phyloP scores from a whole-genome alignment of 2,797 vertebrate species.

The Hirundo rustica region DNA sequence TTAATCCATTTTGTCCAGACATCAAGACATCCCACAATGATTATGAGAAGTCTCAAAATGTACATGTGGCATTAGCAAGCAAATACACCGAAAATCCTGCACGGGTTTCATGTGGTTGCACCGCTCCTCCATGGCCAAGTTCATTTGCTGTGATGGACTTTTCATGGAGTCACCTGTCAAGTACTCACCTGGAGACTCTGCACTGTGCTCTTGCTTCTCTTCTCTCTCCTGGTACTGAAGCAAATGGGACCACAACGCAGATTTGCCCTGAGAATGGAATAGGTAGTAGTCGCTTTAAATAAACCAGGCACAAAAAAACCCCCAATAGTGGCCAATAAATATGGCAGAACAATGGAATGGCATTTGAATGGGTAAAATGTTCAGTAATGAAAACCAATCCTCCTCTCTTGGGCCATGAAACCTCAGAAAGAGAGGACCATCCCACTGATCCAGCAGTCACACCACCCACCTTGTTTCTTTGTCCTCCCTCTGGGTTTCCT shows the following conservation, averaged over 20 bases:
- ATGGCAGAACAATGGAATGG: background rate
- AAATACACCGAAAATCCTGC: background rate
- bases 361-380: background rate
- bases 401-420: background rate
- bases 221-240: constrained; percentile 91
- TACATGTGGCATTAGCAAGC: background rate
- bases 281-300: background rate
- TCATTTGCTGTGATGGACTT: background rate
- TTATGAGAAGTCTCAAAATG: background rate
- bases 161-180: background rate
- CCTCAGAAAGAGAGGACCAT: background rate
- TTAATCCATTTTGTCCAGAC: background rate
- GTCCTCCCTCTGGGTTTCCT: background rate
- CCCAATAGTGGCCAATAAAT: background rate
- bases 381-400: background rate
- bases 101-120: background rate
- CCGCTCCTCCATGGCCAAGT: background rate
- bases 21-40: background rate
- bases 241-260: constrained; percentile 96
- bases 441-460: background rate
- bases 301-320: background rate
- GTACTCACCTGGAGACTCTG: constrained; percentile 86
- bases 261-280: constrained; percentile 86
- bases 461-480: background rate
- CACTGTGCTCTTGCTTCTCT: constrained; percentile 83